These are phyloP conservation scores for Oryzias curvinotus DNA, from an alignment of 2,113 vertebrate genomes.

Conservation along the genomic window DNA sequence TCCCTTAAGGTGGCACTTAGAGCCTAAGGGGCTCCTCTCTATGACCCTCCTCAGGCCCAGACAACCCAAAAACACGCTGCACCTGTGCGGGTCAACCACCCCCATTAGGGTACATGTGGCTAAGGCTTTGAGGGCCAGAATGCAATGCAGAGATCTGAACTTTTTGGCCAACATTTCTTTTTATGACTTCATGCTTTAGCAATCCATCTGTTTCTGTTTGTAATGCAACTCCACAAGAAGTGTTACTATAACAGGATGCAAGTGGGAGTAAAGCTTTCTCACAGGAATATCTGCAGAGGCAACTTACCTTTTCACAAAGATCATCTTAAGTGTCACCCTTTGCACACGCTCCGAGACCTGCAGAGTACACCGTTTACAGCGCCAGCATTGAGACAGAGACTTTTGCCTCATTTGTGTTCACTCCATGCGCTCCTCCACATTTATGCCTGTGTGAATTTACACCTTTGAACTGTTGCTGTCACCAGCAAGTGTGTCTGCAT, in stretches of 20 bases:
- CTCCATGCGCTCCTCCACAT: constrained; percentile 2
- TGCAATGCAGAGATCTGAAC: constrained; percentile 26
- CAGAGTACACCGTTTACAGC: constrained; percentile 9
- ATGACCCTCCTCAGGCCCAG: no score
- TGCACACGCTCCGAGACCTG: constrained; percentile 27
- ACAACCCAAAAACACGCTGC: no score
- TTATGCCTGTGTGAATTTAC: constrained; percentile 15
- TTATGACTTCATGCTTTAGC: constrained; percentile 47
- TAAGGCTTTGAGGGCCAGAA: not conserved
- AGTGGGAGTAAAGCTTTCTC: constrained; percentile 55
- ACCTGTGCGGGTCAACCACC: no score
- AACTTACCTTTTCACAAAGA: constrained; percentile 38
- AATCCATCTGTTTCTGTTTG: constrained; percentile 61
- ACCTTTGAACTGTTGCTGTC: constrained; percentile 32
- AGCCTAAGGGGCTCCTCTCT: no score
- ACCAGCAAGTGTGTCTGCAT: constrained; percentile 6
- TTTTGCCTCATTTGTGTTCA: constrained; percentile 5
- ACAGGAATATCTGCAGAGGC: constrained; percentile 50
- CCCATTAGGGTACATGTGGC: no score
- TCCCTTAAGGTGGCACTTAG: no score
- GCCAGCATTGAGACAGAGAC: constrained; percentile 1
- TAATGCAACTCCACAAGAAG: constrained; percentile 41
- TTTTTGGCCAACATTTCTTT: constrained; percentile 38
- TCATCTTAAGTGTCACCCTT: constrained; percentile 48
- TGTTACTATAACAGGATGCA: constrained; percentile 60